Base-by-base conservation (phyloP, 2,113 vertebrate species). In the Aspidoscelis tigris region DNA sequence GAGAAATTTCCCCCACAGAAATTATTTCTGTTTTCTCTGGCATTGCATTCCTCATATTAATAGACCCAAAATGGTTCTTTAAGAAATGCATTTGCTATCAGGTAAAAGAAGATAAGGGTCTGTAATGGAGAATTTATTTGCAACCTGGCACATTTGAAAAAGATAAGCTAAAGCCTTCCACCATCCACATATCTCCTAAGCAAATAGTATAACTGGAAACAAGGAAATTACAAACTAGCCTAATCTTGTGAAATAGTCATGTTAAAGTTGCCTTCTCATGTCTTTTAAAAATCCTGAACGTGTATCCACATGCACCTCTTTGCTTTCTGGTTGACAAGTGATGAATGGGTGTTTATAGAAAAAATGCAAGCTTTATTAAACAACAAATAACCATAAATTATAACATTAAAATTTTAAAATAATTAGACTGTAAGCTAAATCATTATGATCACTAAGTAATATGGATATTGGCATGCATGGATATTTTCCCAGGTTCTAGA, bases 351-450 rank as follows among this genome's bases (percentile, higher is more conserved):
- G 66, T 53, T 9, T 47, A 11, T 69, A 70, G 66, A 80, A 70
- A 80, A 80, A 80, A 79, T 69, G n/a, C n/a, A 80, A 80, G 26
- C 65, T 80, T 69, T 66, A 66, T 26, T 43, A 44, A 79, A 68
- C 16, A n/a, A 24, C 6, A 69, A 69, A 33, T 53, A n/a, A 68
- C 65, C 78, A 69, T 44, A 44, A n/a, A 47, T 2, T 6, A 69
- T 68, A 44, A 33, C 39, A 53, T 80, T 47, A n/a, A 79, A 65
- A 68, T 6, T 18, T 53, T 50, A 53, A n/a, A 33, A 80, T 50
- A 50, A 69, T 80, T 33, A 69, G 16, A 10, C 78, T 65, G 41
- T 44, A 14, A 80, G 20, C 24, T 11, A 50, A 80, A 50, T 50
- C 24, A 50, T 69, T 69, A 80, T n/a, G 21, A 50, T 75, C 39